Conservation (phyloP, 2,888 invertebrate species). For the Eristalis intricaria region DNA sequence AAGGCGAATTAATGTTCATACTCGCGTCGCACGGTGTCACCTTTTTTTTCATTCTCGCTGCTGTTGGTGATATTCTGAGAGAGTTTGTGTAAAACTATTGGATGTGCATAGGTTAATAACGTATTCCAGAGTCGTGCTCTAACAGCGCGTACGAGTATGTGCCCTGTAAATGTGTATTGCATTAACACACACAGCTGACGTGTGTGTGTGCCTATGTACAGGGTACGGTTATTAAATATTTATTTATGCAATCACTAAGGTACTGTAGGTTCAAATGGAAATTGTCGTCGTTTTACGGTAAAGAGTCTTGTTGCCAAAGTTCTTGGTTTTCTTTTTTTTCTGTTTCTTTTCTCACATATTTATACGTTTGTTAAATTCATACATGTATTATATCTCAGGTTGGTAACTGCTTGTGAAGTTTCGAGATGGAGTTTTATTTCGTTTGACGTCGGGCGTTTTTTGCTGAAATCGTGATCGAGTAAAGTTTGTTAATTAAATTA, state of each 20-base stretch:
- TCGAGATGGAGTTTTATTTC: neutral
- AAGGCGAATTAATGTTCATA: constrained; percentile 17
- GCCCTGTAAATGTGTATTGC: neutral
- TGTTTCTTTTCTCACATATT: constrained; percentile 1
- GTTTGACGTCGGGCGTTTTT: neutral
- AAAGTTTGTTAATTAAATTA: constrained; percentile 63
- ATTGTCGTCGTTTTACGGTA: constrained; percentile 41
- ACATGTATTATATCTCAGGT: neutral
- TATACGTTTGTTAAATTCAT: neutral
- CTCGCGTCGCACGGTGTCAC: constrained; percentile 34
- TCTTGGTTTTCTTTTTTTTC: neutral
- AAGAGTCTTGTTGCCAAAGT: constrained; percentile 18
- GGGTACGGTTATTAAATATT: constrained; percentile 66
- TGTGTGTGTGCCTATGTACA: constrained; percentile 25
- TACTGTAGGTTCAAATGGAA: constrained; percentile 56
- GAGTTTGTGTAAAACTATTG: constrained; percentile 25
- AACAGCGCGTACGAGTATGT: constrained; percentile 22
- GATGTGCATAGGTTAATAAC: constrained; percentile 69
- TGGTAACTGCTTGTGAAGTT: constrained; percentile 22
- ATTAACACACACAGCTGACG: neutral
- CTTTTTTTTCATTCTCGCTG: constrained; percentile 1
- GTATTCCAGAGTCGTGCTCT: constrained; percentile 67
- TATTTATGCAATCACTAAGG: constrained; percentile 62
- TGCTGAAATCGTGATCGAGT: constrained; percentile 42
- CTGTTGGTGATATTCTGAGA: constrained; percentile 40